These are phyloP conservation scores for Cephus spinipes DNA, from an alignment of 2,888 invertebrate genomes.

Conservation along the genomic window DNA sequence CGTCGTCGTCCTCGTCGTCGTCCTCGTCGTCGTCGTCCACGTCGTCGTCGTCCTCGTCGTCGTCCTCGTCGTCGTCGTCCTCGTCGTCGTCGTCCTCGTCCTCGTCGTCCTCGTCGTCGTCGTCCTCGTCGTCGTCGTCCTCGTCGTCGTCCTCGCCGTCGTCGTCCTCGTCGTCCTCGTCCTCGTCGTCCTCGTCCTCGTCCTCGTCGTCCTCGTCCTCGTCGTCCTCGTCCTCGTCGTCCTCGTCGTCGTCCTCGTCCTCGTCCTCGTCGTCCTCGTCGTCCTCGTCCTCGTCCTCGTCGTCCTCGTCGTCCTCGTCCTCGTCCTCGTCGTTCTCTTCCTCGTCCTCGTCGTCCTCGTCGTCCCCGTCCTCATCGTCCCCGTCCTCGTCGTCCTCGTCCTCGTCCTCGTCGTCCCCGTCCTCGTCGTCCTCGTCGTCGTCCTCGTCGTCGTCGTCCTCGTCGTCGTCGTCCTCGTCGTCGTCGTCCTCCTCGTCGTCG, in stretches of 20 bases:
- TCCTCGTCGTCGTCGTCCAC: neutral
- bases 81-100: too few species aligned
- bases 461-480: neutral
- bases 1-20: slow-evolving; percentile 4
- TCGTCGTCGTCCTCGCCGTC: neutral
- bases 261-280: neutral
- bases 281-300: neutral
- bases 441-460: neutral
- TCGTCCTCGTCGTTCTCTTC: too few species aligned
- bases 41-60: neutral
- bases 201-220: slow-evolving; percentile 2
- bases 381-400: too few species aligned
- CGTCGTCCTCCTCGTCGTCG: neutral
- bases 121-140: neutral
- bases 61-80: too few species aligned
- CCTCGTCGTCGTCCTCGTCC: neutral
- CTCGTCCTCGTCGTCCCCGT: too few species aligned
- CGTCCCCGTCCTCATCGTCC: too few species aligned
- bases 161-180: neutral
- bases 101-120: too few species aligned
- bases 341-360: too few species aligned
- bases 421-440: neutral
- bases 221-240: slow-evolving; percentile 9
- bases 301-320: neutral
- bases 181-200: neutral